These are phyloP conservation scores for Hyperoplus immaculatus DNA, from an alignment of 2,797 vertebrate genomes.

Conservation along the genomic window DNA sequence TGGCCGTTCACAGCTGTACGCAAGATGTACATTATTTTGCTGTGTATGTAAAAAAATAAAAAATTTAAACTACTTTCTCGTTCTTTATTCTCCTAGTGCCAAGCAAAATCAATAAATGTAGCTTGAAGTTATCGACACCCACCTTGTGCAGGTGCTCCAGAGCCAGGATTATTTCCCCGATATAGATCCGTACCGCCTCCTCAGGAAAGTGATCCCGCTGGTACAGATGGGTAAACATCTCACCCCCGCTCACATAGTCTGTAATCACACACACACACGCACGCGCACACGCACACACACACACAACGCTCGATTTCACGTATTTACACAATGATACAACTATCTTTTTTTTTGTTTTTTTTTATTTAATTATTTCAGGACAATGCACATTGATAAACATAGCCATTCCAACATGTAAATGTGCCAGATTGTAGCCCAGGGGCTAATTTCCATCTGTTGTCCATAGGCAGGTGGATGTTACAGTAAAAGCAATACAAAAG, in stretches of 20 bases:
- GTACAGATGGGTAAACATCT: slow-evolving; percentile 96
- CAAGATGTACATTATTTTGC: too few species aligned
- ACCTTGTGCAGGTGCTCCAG: slow-evolving; percentile 96
- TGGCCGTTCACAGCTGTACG: too few species aligned
- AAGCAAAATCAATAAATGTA: background rate
- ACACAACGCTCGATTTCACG: background rate
- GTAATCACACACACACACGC: slow-evolving; percentile 59
- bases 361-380: too few species aligned
- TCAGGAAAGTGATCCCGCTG: slow-evolving; percentile 94
- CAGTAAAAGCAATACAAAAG: too few species aligned
- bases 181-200: slow-evolving; percentile 92
- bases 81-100: background rate
- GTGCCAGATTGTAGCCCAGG: too few species aligned
- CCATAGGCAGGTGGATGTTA: too few species aligned
- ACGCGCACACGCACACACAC: slow-evolving; percentile 40
- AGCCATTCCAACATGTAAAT: too few species aligned
- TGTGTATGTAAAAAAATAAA: too few species aligned
- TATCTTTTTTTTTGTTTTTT: too few species aligned
- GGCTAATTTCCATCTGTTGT: too few species aligned
- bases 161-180: slow-evolving; percentile 93
- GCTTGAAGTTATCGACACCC: slow-evolving; percentile 22
- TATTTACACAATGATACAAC: too few species aligned
- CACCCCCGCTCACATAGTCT: slow-evolving; percentile 96
- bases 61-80: background rate
- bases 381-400: too few species aligned